Evolutionary conservation across 2,113 vertebrate genomes (phyloP).

Genomic region (Bufo gargarizans): DNA sequence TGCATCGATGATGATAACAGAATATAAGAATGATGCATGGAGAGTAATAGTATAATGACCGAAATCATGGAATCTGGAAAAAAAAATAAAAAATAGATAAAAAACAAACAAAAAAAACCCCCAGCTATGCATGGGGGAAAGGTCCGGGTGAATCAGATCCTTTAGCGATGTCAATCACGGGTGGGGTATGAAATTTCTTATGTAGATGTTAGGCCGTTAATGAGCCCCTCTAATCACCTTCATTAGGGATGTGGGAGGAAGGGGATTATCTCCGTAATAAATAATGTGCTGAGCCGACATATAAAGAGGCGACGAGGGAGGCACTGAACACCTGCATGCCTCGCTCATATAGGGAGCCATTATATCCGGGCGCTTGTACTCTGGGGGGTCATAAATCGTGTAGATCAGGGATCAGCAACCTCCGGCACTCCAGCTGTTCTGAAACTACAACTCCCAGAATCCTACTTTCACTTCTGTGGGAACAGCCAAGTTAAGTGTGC

Average conservation of each 20-base stretch:
- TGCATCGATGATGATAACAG: neutral
- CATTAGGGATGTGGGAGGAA: neutral
- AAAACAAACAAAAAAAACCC: neutral
- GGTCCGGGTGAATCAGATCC: neutral
- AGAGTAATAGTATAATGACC: no score
- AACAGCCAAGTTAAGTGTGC: no score
- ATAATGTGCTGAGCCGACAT: neutral
- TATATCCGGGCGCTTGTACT: neutral
- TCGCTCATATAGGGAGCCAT: neutral
- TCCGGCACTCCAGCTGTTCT: no score
- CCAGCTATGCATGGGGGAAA: neutral
- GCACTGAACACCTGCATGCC: neutral
- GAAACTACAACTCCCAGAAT: no score
- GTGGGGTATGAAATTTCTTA: neutral
- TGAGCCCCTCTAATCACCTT: neutral
- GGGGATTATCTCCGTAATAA: constrained; percentile 16
- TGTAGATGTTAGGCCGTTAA: constrained; percentile 2
- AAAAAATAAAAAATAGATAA: neutral
- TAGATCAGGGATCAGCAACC: no score
- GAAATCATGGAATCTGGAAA: neutral
- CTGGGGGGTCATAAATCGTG: neutral
- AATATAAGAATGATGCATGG: no score
- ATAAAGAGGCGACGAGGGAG: neutral
- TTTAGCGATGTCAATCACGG: neutral
- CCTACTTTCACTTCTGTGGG: no score